A percentile compares a stretch with the other conserved stretches of the same genome.
Evolutionary conservation across 2,888 invertebrate genomes (phyloP).

Genomic region (Lasioglossum calceatum): DNA sequence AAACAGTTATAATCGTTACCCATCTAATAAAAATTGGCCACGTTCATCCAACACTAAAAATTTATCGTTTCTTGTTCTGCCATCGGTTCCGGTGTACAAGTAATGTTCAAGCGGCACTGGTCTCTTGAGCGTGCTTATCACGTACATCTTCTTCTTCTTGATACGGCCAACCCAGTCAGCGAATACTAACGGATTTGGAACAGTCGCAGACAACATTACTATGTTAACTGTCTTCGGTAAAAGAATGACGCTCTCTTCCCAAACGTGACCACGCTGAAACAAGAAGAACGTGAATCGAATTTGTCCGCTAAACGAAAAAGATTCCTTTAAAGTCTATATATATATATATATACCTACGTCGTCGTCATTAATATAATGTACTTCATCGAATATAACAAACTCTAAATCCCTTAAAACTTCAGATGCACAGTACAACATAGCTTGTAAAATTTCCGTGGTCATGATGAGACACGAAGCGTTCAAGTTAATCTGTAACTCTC

Average conservation of each 20-base stretch:
- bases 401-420: conserved; percentile 98
- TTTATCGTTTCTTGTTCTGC: conserved; percentile 90
- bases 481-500: conserved; percentile 97
- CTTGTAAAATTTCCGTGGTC: conserved; percentile 99
- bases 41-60: conserved; percentile 93
- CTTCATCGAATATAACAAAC: conserved; percentile 99
- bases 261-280: conserved; percentile 96
- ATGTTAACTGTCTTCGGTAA: conserved; percentile 97
- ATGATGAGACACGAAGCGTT: conserved; percentile 98
- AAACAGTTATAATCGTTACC: conserved; percentile 55
- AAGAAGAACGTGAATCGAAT: conserved; percentile 10
- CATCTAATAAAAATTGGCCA: conserved; percentile 87
- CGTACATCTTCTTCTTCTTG: conserved; percentile 94
- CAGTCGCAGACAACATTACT: conserved; percentile 98
- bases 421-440: conserved; percentile 98
- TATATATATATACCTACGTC: conserved; percentile 87
- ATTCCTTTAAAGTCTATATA: not conserved
- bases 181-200: conserved; percentile 98
- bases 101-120: conserved; percentile 98
- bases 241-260: conserved; percentile 99
- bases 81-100: conserved; percentile 93
- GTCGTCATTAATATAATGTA: conserved; percentile 98
- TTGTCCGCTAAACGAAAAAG: not conserved
- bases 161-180: conserved; percentile 97
- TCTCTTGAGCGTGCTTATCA: conserved; percentile 96